phyloP scores from a whole-genome alignment of 2,888 invertebrate genomes.

The Oeneis ivallda region DNA sequence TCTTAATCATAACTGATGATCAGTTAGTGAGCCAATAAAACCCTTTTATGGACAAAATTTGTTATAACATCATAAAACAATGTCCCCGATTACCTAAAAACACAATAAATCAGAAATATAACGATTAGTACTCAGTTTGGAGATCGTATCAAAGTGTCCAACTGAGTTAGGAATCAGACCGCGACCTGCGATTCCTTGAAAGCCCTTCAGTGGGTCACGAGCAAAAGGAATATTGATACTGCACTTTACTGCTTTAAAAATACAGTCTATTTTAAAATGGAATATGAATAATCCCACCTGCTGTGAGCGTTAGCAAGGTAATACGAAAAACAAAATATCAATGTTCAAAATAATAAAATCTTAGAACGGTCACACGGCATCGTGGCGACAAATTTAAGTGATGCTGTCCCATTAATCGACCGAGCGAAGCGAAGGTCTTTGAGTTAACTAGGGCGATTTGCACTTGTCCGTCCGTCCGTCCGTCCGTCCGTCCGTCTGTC shows the following conservation, averaged over 20 bases:
- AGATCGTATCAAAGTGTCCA: slow-evolving; percentile 65
- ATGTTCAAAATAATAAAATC: slow-evolving; percentile 79
- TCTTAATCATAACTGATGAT: too few relatives aligned
- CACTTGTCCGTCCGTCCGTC: too few relatives aligned
- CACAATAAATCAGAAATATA: slow-evolving; percentile 33
- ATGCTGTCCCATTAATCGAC: slow-evolving; percentile 38
- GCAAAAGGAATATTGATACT: slow-evolving; percentile 41
- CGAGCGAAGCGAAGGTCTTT: too few relatives aligned
- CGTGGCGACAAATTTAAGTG: slow-evolving; percentile 53
- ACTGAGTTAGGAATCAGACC: slow-evolving; percentile 61
- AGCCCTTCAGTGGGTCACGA: slow-evolving; percentile 57
- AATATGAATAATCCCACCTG: slow-evolving; percentile 55
- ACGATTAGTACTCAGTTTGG: slow-evolving; percentile 51
- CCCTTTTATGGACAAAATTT: slow-evolving; percentile 20
- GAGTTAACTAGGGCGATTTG: too few relatives aligned
- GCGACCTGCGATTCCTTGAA: slow-evolving; percentile 67
- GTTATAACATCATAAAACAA: slow-evolving; percentile 27
- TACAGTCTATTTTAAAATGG: slow-evolving; percentile 47
- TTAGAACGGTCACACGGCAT: slow-evolving; percentile 75
- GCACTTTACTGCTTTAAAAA: slow-evolving; percentile 44
- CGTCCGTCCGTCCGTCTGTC: too few relatives aligned
- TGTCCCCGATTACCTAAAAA: slow-evolving; percentile 11
- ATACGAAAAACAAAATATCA: slow-evolving; percentile 78
- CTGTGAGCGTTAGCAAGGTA: slow-evolving; percentile 76
- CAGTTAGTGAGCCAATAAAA: neutral